A percentile compares a stretch with the other conserved stretches of the same genome.
Conservation (phyloP, 2,797 vertebrate species). For the Picus viridis region DNA sequence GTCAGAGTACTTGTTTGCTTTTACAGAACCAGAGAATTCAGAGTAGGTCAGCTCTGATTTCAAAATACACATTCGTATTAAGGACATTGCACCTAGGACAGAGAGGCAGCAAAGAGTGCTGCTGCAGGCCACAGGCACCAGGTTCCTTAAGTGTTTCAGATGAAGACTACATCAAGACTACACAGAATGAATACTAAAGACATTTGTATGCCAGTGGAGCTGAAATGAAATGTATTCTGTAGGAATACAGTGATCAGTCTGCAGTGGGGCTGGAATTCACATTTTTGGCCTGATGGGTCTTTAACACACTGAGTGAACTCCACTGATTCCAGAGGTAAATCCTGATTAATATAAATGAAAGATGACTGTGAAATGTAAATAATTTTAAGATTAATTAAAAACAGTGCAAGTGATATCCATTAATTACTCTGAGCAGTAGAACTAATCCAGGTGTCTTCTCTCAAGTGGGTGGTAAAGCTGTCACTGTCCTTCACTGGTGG, state of each 20-base stretch:
- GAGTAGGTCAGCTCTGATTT: background rate
- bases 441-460: constrained; percentile 6
- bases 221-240: background rate
- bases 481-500: background rate
- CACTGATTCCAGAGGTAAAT: background rate
- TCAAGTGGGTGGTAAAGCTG: background rate
- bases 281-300: background rate
- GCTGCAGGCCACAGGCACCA: background rate
- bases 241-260: background rate
- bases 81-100: background rate
- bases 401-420: background rate
- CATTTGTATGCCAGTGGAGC: background rate
- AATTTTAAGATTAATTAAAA: constrained; percentile 18
- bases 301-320: background rate
- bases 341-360: background rate
- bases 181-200: background rate
- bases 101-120: background rate
- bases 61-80: background rate
- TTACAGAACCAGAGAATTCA: background rate
- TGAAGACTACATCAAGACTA: background rate
- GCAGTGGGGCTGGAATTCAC: background rate
- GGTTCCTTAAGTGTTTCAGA: background rate
- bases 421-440: constrained; percentile 27
- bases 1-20: background rate
- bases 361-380: background rate